phyloP scores from a whole-genome alignment of 2,113 vertebrate species.

The Paramormyrops kingsleyae region DNA sequence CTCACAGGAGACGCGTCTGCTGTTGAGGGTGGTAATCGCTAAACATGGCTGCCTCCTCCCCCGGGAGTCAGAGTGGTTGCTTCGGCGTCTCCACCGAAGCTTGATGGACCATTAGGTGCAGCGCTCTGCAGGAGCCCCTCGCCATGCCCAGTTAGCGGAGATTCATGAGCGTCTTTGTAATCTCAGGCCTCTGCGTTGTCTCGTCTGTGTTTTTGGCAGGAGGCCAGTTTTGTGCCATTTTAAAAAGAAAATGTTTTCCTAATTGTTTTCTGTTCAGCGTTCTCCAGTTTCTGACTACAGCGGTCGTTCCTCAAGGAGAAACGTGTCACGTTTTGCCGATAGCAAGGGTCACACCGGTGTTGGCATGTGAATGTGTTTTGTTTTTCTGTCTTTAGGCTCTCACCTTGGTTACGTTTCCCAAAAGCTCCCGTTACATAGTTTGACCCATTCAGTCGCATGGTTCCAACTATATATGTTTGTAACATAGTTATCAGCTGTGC shows the following conservation, averaged over 20 bases:
- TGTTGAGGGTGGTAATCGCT: neutral
- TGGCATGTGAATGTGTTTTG: neutral
- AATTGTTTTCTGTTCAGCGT: neutral
- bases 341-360: neutral
- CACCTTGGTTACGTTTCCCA: neutral
- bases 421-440: neutral
- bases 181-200: neutral
- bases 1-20: neutral
- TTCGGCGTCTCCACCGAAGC: neutral
- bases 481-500: neutral
- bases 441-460: neutral
- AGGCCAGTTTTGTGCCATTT: neutral
- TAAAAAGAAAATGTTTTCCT: neutral
- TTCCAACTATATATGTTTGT: neutral
- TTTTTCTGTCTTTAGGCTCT: neutral
- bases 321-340: neutral
- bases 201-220: neutral
- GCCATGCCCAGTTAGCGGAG: slow-evolving; percentile 37
- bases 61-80: neutral
- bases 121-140: slow-evolving; percentile 14
- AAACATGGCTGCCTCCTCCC: too few relatives aligned
- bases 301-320: neutral
- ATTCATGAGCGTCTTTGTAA: slow-evolving; percentile 25
- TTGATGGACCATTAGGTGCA: slow-evolving; percentile 33
- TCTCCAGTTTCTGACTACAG: neutral